These are phyloP conservation scores for Dendrocincla tyrannina DNA, from an alignment of 2,797 vertebrate genomes.

Conservation along the genomic window DNA sequence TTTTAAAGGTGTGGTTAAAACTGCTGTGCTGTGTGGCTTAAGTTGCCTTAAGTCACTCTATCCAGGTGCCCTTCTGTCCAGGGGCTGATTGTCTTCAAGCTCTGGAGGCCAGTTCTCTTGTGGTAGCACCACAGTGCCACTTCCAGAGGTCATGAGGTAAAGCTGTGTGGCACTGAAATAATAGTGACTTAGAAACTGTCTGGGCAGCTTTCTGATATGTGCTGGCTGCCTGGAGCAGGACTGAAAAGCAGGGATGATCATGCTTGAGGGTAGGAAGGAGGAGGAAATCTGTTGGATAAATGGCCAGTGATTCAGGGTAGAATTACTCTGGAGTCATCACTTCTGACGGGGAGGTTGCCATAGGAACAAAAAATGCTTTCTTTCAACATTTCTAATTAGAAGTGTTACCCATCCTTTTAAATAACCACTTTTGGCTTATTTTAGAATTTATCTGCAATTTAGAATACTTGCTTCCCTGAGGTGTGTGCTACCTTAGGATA, in stretches of 20 bases:
- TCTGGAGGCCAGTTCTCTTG: neutral
- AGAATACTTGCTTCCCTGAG: neutral
- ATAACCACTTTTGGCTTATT: neutral
- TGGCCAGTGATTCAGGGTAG: neutral
- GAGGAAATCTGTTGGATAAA: neutral
- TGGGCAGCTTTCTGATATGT: neutral
- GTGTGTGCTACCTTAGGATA: neutral
- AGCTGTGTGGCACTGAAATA: neutral
- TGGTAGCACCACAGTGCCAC: neutral
- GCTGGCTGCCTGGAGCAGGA: neutral
- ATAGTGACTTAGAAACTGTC: neutral
- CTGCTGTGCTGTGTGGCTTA: neutral
- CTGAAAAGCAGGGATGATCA: neutral
- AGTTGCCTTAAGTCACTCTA: neutral
- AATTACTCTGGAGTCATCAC: neutral
- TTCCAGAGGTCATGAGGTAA: neutral
- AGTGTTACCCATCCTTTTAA: neutral
- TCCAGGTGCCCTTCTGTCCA: neutral
- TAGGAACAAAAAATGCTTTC: slow-evolving; percentile 38
- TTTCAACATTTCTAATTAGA: neutral
- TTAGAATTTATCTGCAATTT: neutral
- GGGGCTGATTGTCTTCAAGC: neutral
- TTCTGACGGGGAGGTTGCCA: neutral
- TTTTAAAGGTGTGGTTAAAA: neutral
- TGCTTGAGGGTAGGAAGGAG: neutral